A percentile compares a stretch with the other conserved stretches of the same genome.
Evolutionary conservation across 2,797 vertebrate species (phyloP).

Genomic region (Phoxinus dragarum): DNA sequence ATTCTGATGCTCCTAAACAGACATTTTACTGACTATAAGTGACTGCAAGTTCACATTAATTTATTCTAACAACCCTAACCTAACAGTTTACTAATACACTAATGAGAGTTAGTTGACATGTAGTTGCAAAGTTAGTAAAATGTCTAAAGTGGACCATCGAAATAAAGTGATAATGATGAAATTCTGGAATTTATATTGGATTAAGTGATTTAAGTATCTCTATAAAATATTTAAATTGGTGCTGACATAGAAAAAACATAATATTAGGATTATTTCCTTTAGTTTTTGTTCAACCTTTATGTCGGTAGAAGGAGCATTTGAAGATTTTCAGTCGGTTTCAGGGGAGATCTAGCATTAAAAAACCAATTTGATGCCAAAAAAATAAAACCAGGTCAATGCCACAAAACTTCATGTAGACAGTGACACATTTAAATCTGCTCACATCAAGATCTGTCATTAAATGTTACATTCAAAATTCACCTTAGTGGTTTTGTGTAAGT

Average conservation of each 20-base stretch:
- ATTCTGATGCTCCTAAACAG: not conserved
- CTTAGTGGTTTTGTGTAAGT: slow-evolving; percentile 43
- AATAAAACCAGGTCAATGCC: not conserved
- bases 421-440: slow-evolving; percentile 2
- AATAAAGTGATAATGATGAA: not conserved
- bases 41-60: not conserved
- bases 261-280: not conserved
- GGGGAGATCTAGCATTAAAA: not conserved
- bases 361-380: not conserved
- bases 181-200: not conserved
- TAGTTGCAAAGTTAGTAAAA: not conserved
- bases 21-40: not conserved
- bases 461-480: slow-evolving; percentile 9
- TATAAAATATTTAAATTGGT: not conserved
- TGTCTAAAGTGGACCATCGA: not conserved
- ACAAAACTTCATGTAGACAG: not conserved
- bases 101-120: not conserved
- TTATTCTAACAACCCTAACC: not conserved
- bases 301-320: not conserved
- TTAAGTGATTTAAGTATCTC: not conserved
- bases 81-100: not conserved
- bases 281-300: not conserved
- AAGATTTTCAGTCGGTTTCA: not conserved
- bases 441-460: not conserved
- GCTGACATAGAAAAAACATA: not conserved